Conservation (phyloP, 2,113 vertebrate species). For the Elaphurus davidianus region DNA sequence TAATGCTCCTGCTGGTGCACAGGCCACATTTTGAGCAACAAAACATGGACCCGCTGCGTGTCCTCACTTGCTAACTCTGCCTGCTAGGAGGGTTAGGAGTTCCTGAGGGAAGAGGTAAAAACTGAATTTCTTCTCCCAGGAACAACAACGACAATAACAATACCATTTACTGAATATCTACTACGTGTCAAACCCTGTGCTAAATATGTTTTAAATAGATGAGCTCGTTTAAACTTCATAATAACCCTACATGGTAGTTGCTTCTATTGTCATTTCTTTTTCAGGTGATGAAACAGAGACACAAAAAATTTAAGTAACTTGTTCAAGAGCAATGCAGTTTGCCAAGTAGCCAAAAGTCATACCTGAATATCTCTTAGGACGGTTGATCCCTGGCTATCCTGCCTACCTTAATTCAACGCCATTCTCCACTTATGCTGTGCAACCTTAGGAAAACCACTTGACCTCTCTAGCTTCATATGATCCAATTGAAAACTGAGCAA, state of each 20-base stretch:
- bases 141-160: neutral
- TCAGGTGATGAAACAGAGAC: neutral
- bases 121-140: neutral
- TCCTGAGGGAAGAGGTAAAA: neutral
- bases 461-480: neutral
- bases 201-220: neutral
- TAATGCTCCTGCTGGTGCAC: neutral
- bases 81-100: too few species aligned
- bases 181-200: neutral
- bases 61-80: neutral
- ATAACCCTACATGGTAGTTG: neutral
- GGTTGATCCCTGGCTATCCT: neutral
- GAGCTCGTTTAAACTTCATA: neutral
- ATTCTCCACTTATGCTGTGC: neutral
- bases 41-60: neutral
- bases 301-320: neutral
- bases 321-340: neutral
- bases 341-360: neutral
- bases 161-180: neutral
- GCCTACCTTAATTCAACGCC: neutral
- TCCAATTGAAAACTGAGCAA: neutral
- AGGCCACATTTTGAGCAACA: neutral
- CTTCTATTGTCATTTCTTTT: neutral
- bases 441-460: neutral
- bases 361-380: neutral